Evolutionary conservation across 1,140 invertebrate genomes (phyloP), one percentile per base, ranked within the genome.

Genomic region (Dreissena polymorpha): DNA sequence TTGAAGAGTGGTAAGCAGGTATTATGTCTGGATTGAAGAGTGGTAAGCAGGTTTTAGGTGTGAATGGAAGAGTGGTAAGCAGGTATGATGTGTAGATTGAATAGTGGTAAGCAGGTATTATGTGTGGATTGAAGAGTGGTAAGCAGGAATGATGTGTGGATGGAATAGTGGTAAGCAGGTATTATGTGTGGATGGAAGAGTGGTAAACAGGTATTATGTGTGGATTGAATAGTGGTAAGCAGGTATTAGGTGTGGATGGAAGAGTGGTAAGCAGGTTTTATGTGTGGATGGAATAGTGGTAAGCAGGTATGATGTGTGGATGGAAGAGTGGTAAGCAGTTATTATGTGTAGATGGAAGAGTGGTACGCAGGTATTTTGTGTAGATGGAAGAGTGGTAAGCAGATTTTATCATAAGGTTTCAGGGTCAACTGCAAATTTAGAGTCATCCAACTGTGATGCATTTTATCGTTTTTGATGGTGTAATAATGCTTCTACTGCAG

Each of bases 401-500:
- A n/a, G 5, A 8, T 67, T 10, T 67, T 27, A 27, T 67, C 0
- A 67, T 5, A 74, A 60, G 72, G 72, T 63, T 74, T 74, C 72
- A 74, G 72, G 72, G 63, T 74, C 63, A 74, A 12, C 57, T 21
- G n/a, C 63, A 60, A 63, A 53, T 53, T 49, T 39, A 67, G 72
- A 74, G 72, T 74, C 72, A 63, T 12, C 12, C 29, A 29, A 74
- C 72, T 74, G 72, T 74, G 72, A 74, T 74, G 72, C 72, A 63
- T 74, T 74, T 49, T 74, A 23, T 23, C 51, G 68, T 70, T 70
- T 13, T 27, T 63, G 53, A 60, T 74, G 39, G 25, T 23, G 63
- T 25, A 74, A 49, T 68, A 74, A 74, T 74, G 25, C 63, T 60
- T n/a, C 53, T 63, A 60, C 72, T 55, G 12, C 68, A 13, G 49